Conservation (phyloP, 1,140 invertebrate species). For the Bombyx mori region DNA sequence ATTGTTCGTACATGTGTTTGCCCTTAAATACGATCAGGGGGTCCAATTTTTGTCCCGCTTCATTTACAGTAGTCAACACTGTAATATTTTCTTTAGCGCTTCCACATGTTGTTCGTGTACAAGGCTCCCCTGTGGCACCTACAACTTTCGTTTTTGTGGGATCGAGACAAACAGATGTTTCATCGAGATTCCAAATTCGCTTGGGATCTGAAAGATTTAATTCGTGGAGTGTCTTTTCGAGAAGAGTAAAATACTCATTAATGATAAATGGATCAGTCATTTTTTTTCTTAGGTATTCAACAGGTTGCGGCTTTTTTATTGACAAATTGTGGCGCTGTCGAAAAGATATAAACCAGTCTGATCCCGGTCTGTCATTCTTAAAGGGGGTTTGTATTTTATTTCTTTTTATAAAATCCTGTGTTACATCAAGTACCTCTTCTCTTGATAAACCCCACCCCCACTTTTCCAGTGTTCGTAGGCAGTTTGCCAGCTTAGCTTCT, state of each 20-base stretch:
- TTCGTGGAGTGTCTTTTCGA: constrained; percentile 20
- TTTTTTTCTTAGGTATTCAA: constrained; percentile 39
- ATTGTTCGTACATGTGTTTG: constrained; percentile 22
- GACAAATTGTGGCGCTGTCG: constrained; percentile 34
- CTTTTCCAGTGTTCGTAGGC: constrained; percentile 32
- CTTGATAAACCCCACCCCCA: constrained; percentile 38
- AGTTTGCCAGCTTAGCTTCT: constrained; percentile 26
- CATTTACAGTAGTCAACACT: constrained; percentile 36
- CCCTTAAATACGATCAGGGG: constrained; percentile 35
- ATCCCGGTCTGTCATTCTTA: constrained; percentile 36
- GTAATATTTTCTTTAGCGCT: constrained; percentile 45
- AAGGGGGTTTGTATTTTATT: constrained; percentile 42
- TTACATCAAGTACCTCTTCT: constrained; percentile 31
- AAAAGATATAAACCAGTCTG: constrained; percentile 47
- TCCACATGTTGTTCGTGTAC: constrained; percentile 28
- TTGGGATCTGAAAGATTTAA: constrained; percentile 22
- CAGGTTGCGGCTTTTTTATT: constrained; percentile 44
- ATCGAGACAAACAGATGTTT: constrained; percentile 31
- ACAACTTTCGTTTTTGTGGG: constrained; percentile 37
- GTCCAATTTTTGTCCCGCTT: constrained; percentile 34
- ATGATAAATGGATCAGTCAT: constrained; percentile 28
- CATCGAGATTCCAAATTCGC: constrained; percentile 35
- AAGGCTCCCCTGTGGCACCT: constrained; percentile 14
- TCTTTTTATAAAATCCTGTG: constrained; percentile 27
- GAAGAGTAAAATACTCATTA: constrained; percentile 25